These are phyloP conservation scores for Colletes gigas DNA, from an alignment of 1,140 invertebrate species.

Conservation along the genomic window DNA sequence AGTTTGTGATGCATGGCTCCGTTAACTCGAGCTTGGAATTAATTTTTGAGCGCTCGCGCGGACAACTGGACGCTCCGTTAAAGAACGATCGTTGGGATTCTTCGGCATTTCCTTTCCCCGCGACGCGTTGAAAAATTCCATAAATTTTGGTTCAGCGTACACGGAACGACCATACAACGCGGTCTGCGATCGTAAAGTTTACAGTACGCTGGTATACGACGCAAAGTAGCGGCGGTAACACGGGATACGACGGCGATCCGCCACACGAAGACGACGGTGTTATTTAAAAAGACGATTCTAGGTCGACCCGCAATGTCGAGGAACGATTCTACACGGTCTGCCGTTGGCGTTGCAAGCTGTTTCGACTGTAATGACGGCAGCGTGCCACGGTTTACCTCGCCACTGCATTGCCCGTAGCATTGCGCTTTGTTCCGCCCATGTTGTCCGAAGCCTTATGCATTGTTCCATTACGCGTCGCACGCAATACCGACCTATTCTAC, in stretches of 20 bases:
- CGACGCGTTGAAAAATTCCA: not conserved
- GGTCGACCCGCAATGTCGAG: slow-evolving; percentile 42
- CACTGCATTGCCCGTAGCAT: slow-evolving; percentile 49
- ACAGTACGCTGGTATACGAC: too few species aligned
- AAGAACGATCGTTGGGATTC: too few species aligned
- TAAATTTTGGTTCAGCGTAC: slow-evolving; percentile 1
- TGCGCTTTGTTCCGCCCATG: slow-evolving; percentile 39
- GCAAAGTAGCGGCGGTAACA: not conserved
- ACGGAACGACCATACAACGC: not conserved
- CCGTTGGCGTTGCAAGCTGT: slow-evolving; percentile 44
- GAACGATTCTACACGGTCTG: slow-evolving; percentile 16
- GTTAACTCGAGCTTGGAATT: too few species aligned
- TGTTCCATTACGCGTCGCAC: slow-evolving; percentile 35
- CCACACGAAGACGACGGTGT: slow-evolving; percentile 4
- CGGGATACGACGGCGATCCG: not conserved
- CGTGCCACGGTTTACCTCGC: slow-evolving; percentile 40
- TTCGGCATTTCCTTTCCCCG: not conserved
- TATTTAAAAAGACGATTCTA: slow-evolving; percentile 45
- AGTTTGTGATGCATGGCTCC: too few species aligned
- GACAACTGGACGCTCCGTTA: too few species aligned
- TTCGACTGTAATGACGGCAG: slow-evolving; percentile 48
- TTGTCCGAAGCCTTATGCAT: slow-evolving; percentile 49
- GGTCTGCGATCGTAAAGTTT: slow-evolving; percentile 7
- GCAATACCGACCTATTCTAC: slow-evolving; percentile 20
- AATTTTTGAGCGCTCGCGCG: too few species aligned